Conservation (phyloP, 2,797 vertebrate species). For the Siniperca obscura region DNA sequence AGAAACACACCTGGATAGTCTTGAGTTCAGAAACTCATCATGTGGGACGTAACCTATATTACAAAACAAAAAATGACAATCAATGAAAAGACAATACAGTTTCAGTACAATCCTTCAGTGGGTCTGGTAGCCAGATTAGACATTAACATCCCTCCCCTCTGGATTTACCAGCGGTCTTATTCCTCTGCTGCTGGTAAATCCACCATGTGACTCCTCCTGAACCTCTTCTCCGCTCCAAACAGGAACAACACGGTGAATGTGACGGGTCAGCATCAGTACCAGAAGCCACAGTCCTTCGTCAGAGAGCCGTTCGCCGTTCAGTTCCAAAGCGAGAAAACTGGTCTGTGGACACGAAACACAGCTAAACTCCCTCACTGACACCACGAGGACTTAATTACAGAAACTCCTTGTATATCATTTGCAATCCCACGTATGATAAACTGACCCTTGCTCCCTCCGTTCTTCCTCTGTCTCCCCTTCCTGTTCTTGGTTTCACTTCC, state of each 20-base stretch:
- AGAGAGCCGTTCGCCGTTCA: constrained; percentile 64
- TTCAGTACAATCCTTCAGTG: too few relatives aligned
- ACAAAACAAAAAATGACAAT: too few relatives aligned
- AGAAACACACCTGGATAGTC: neutral
- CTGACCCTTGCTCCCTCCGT: too few relatives aligned
- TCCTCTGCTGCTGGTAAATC: neutral
- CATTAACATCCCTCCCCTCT: too few relatives aligned
- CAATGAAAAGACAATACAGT: neutral
- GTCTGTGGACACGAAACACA: constrained; percentile 47
- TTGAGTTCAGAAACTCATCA: neutral
- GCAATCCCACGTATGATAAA: too few relatives aligned
- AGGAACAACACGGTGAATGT: constrained; percentile 29
- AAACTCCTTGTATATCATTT: too few relatives aligned
- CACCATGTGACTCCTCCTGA: neutral
- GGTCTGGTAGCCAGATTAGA: too few relatives aligned
- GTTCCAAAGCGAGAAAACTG: constrained; percentile 55
- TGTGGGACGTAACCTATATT: neutral
- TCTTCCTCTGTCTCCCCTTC: neutral
- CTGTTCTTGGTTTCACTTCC: neutral
- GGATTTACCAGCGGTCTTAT: neutral
- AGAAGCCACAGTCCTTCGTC: constrained; percentile 35
- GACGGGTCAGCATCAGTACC: constrained; percentile 57
- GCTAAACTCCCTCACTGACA: rapidly evolving
- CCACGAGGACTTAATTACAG: neutral
- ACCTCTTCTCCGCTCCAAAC: neutral